Evolutionary conservation across 1,140 invertebrate genomes (phyloP).

Genomic region (Hyles euphorbiae): DNA sequence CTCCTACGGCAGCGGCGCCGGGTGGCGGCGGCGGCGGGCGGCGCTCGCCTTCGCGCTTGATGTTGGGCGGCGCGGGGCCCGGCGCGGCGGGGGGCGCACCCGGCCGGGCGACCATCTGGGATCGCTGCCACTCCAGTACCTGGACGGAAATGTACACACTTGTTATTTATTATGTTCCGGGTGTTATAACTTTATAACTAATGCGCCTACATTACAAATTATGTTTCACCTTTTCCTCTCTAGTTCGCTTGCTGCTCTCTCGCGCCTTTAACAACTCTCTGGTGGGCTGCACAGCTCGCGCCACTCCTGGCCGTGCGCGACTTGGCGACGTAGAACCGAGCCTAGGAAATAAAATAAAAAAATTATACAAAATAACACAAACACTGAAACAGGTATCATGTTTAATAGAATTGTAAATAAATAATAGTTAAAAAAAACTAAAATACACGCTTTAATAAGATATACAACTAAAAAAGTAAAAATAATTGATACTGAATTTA

Average conservation of each 20-base stretch:
- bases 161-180: no score
- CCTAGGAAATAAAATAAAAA: constrained; percentile 6
- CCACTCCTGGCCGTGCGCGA: constrained; percentile 18
- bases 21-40: constrained; percentile 13
- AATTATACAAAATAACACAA: background rate
- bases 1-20: constrained; percentile 14
- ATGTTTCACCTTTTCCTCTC: constrained; percentile 59
- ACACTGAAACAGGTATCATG: background rate
- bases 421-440: no score
- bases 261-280: constrained; percentile 52
- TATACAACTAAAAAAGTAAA: no score
- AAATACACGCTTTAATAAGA: no score
- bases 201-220: no score
- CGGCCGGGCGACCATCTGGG: constrained; percentile 49
- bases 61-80: constrained; percentile 31
- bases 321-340: constrained; percentile 6
- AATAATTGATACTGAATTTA: no score
- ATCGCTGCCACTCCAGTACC: constrained; percentile 70
- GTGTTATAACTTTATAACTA: no score
- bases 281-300: constrained; percentile 51
- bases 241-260: constrained; percentile 55
- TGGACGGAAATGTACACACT: constrained; percentile 10
- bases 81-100: constrained; percentile 25
- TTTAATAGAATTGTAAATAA: no score
- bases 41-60: constrained; percentile 65